Percentiles rank a stretch among this genome's conserved stretches.
phyloP scores from a whole-genome alignment of 2,113 vertebrate species.

The Bos taurus region ARS-UCD2.0 NC_037334.1:14493001-14493500 shows the following conservation, averaged over 20 bases:
- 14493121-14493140: not conserved
- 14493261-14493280: not conserved
- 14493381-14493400: not conserved
- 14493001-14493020: not conserved
- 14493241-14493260: not conserved
- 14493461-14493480: not conserved
- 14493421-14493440: slow-evolving; percentile 53
- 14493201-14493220: not conserved
- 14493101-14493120: not conserved
- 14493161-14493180: not conserved
- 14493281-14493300: not conserved
- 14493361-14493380: not conserved
- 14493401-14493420: not conserved
- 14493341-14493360: not conserved
- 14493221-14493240: not conserved
- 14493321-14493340: not conserved
- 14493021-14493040: not conserved
- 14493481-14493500: slow-evolving; percentile 37
- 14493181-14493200: not conserved
- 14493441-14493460: not conserved
- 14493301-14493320: not conserved
- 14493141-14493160: not conserved
- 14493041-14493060: not conserved
- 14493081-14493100: not conserved
- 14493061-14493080: not conserved